A percentile compares a stretch with the other conserved stretches of the same genome.
phyloP scores from a whole-genome alignment of 2,888 invertebrate genomes.

The Petrolisthes cinctipes region DNA sequence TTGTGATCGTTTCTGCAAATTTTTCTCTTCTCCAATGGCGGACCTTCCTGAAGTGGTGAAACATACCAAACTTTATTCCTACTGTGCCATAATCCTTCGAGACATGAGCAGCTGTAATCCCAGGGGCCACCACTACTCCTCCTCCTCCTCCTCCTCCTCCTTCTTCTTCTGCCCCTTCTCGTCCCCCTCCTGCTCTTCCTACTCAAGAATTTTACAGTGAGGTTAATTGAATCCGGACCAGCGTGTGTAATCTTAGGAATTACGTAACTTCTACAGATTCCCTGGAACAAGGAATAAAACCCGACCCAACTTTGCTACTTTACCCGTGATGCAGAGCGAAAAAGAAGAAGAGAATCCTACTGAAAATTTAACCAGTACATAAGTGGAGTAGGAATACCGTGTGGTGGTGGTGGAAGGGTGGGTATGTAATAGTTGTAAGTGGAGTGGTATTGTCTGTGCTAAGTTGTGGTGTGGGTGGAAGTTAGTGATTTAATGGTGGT shows the following conservation, averaged over 20 bases:
- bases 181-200: not conserved
- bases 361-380: conserved; percentile 6
- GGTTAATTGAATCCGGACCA: conserved; percentile 11
- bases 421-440: not conserved
- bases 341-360: not conserved
- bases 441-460: not conserved
- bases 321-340: not conserved
- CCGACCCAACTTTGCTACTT: conserved; percentile 4
- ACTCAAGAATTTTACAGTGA: conserved; percentile 14
- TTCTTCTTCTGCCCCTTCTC: not conserved
- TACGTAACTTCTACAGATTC: conserved; percentile 16
- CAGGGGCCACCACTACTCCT: not conserved
- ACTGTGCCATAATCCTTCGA: not conserved
- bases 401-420: not conserved
- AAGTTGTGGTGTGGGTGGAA: not conserved
- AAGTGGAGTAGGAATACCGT: not conserved
- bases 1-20: too few relatives aligned
- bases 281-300: conserved; percentile 5
- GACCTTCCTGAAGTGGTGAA: too few relatives aligned
- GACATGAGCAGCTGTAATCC: conserved; percentile 11
- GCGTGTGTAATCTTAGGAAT: conserved; percentile 13
- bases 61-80: too few relatives aligned
- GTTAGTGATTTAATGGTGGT: not conserved
- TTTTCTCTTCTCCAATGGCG: too few relatives aligned
- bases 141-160: conserved; percentile 7